Evolutionary conservation across 1,140 invertebrate species (phyloP).

Genomic region (Drosophila neocordata): DNA sequence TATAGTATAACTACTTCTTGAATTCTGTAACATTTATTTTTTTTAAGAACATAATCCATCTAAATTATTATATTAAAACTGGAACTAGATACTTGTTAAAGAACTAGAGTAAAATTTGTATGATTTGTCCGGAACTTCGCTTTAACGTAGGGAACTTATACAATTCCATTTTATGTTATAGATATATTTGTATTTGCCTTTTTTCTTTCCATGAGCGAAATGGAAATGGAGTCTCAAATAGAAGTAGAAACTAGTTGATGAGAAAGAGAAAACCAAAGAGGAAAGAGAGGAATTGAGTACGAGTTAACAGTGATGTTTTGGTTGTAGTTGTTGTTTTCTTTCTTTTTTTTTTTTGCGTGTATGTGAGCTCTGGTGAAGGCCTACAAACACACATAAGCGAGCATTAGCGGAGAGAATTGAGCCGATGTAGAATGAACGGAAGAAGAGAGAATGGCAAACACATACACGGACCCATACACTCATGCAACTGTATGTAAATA

Average conservation of each 20-base stretch:
- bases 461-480: constrained; percentile 18
- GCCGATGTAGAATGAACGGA: constrained; percentile 15
- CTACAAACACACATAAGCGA: constrained; percentile 59
- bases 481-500: constrained; percentile 50
- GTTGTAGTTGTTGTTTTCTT: constrained; percentile 24
- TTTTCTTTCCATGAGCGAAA: background rate
- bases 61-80: no score
- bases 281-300: constrained; percentile 42
- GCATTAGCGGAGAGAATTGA: constrained; percentile 29
- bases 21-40: no score
- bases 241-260: constrained; percentile 7
- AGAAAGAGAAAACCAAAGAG: constrained; percentile 54
- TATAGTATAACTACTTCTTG: no score
- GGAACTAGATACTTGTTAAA: background rate
- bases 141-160: constrained; percentile 42
- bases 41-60: no score
- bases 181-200: constrained; percentile 17
- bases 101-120: constrained; percentile 2
- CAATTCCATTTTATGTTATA: constrained; percentile 43
- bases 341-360: constrained; percentile 30
- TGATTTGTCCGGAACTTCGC: constrained; percentile 25
- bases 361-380: constrained; percentile 34
- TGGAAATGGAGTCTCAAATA: constrained; percentile 2
- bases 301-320: constrained; percentile 48
- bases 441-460: constrained; percentile 35